Evolutionary conservation across 2,797 vertebrate genomes (phyloP).

Genomic region (Morelia viridis): DNA sequence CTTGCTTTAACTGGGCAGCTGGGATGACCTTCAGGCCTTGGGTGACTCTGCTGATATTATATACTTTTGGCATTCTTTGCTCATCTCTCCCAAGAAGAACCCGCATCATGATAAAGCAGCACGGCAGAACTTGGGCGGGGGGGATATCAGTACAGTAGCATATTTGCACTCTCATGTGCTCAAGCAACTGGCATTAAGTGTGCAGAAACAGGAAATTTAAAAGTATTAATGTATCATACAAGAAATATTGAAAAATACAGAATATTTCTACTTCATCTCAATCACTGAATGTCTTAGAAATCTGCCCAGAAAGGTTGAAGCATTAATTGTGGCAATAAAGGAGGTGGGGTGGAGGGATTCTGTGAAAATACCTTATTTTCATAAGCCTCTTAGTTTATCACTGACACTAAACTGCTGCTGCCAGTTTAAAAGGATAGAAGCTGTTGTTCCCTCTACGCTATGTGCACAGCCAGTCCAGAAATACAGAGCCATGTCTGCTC

Average conservation of each 20-base stretch:
- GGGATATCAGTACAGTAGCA: neutral
- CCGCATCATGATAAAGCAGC: neutral
- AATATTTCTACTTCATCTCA: neutral
- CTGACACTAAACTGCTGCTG: neutral
- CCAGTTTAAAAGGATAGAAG: neutral
- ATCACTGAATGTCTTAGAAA: neutral
- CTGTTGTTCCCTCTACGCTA: neutral
- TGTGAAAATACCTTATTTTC: neutral
- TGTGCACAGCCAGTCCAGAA: neutral
- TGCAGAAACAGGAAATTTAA: neutral
- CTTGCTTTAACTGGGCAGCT: neutral
- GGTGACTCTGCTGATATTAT: neutral
- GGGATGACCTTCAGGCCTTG: neutral
- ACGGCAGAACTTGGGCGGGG: neutral
- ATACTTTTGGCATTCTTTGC: neutral
- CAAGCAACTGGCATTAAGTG: neutral
- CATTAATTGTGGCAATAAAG: neutral
- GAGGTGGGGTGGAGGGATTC: neutral
- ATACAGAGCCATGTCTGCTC: neutral
- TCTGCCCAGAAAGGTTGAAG: neutral
- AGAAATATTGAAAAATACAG: neutral
- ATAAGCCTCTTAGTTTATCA: constrained; percentile 6
- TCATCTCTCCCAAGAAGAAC: neutral
- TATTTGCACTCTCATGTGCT: neutral
- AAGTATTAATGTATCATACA: neutral